Percentiles rank a stretch among this genome's conserved stretches.
Evolutionary conservation across 2,888 invertebrate species (phyloP).

Genomic region (Epirrhoe alternata): DNA sequence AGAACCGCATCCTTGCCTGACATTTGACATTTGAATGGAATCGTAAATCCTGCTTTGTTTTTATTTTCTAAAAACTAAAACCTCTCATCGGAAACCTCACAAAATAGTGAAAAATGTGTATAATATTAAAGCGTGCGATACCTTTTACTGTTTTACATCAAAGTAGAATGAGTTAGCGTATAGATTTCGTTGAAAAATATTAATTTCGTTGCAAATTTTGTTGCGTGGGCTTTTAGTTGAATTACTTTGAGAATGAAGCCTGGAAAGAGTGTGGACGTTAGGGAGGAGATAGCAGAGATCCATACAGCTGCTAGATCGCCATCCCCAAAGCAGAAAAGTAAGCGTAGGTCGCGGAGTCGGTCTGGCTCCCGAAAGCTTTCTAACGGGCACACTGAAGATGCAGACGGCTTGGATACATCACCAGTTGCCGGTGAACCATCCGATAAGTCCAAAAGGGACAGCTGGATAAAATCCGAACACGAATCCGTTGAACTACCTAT

Average conservation of each 20-base stretch:
- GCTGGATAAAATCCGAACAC: conserved; percentile 80
- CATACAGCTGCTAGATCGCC: conserved; percentile 74
- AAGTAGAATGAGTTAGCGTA: conserved; percentile 16
- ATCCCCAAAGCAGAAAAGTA: conserved; percentile 70
- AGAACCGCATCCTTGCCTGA: conserved; percentile 52
- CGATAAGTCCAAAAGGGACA: conserved; percentile 75
- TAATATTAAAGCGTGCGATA: background rate
- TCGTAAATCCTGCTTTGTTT: conserved; percentile 42
- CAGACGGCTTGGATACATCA: conserved; percentile 49
- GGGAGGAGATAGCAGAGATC: conserved; percentile 78
- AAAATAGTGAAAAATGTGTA: conserved; percentile 4
- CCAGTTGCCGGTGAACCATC: conserved; percentile 51
- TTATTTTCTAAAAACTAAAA: conserved; percentile 45
- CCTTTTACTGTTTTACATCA: conserved; percentile 5
- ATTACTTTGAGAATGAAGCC: conserved; percentile 67
- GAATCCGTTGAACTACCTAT: conserved; percentile 86
- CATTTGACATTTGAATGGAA: conserved; percentile 56
- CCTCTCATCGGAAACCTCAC: conserved; percentile 23
- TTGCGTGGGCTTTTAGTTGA: conserved; percentile 49
- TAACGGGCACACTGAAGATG: conserved; percentile 64
- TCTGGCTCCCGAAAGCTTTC: conserved; percentile 74
- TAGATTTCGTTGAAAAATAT: conserved; percentile 21
- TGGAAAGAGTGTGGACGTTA: conserved; percentile 68
- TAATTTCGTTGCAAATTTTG: conserved; percentile 29
- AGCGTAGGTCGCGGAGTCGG: conserved; percentile 64